Evolutionary conservation across 2,113 vertebrate genomes (phyloP).

Genomic region (Myiozetetes cayanensis): DNA sequence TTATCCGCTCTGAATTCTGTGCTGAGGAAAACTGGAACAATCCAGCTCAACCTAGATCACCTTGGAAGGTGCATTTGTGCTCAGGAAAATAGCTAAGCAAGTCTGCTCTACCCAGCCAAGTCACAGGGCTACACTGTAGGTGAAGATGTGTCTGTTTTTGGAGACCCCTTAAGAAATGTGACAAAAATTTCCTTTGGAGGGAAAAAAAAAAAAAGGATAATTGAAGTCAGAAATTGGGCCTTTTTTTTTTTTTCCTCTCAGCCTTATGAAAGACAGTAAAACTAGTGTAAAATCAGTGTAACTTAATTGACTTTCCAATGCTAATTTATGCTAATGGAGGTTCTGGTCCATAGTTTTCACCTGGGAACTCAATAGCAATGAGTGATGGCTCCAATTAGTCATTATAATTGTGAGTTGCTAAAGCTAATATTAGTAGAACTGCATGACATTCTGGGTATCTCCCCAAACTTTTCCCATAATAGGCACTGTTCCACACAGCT

Average conservation of each 20-base stretch:
- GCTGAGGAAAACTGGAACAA: background rate
- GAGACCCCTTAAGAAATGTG: background rate
- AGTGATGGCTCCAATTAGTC: constrained; percentile 61
- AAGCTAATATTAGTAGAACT: constrained; percentile 67
- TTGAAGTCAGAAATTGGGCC: background rate
- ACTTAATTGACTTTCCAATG: constrained; percentile 63
- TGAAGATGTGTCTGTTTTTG: background rate
- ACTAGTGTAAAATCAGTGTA: constrained; percentile 60
- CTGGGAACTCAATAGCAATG: constrained; percentile 64
- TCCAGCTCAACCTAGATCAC: background rate
- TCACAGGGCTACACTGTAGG: background rate
- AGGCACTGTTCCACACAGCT: constrained; percentile 4
- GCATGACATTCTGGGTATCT: constrained; percentile 38
- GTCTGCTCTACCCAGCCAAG: background rate
- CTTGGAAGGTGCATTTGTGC: background rate
- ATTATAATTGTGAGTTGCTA: constrained; percentile 61
- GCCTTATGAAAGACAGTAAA: constrained; percentile 36
- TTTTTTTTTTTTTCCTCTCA: background rate
- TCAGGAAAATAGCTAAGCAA: background rate
- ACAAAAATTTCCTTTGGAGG: background rate
- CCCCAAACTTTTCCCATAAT: constrained; percentile 50
- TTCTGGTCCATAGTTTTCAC: constrained; percentile 67
- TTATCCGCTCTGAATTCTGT: background rate
- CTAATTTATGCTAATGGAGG: constrained; percentile 63
- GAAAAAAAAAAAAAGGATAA: background rate